These are phyloP conservation scores for Trichogramma evanescens DNA, from an alignment of 2,888 invertebrate genomes.

Conservation along the genomic window DNA sequence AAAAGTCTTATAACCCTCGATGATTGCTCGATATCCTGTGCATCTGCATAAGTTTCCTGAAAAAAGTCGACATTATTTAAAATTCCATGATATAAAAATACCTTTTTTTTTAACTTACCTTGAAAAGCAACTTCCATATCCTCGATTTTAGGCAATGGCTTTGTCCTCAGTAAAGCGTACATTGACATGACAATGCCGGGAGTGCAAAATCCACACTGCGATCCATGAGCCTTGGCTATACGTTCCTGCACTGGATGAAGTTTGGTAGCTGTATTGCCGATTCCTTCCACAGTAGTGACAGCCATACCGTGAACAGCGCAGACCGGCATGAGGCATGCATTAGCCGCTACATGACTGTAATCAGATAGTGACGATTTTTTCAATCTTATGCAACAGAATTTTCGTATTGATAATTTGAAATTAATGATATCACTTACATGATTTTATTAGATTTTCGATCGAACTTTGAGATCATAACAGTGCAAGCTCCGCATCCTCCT, in stretches of 20 bases:
- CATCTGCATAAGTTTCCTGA: constrained; percentile 77
- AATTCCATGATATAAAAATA: too few relatives aligned
- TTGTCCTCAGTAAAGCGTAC: constrained; percentile 76
- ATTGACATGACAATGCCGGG: constrained; percentile 97
- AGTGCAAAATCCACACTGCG: constrained; percentile 92
- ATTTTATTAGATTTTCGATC: constrained; percentile 52
- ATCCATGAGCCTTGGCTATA: constrained; percentile 83
- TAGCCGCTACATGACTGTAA: constrained; percentile 70
- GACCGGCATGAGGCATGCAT: constrained; percentile 83
- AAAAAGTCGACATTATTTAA: constrained; percentile 3
- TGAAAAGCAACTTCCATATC: constrained; percentile 77
- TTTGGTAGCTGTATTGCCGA: constrained; percentile 70
- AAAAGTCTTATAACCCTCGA: constrained; percentile 83
- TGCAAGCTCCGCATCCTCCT: constrained; percentile 92
- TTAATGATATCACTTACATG: neutral
- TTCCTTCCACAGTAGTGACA: constrained; percentile 88
- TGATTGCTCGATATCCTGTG: constrained; percentile 88
- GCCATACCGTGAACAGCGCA: constrained; percentile 81
- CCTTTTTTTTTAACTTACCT: constrained; percentile 51
- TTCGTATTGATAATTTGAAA: too few relatives aligned
- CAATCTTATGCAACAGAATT: too few relatives aligned
- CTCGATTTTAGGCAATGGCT: constrained; percentile 62
- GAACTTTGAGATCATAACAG: constrained; percentile 83
- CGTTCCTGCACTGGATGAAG: constrained; percentile 84
- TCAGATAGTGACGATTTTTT: too few relatives aligned